These are phyloP conservation scores for Arctocebus calabarensis DNA, from an alignment of 2,797 vertebrate species.

Conservation along the genomic window DNA sequence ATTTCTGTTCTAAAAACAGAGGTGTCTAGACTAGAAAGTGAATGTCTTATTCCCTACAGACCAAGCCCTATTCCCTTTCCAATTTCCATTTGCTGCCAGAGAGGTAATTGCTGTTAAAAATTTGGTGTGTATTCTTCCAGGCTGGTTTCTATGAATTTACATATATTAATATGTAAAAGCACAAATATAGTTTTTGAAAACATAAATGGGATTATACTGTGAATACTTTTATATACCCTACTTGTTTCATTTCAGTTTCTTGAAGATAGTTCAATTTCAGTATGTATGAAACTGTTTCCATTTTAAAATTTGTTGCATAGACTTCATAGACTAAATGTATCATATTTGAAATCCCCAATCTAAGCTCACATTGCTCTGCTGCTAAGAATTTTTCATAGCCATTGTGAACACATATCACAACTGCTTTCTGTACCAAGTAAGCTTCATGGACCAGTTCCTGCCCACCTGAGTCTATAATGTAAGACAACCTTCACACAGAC, in stretches of 20 bases:
- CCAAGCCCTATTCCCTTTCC: not conserved
- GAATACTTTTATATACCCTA: constrained; percentile 57
- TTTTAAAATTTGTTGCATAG: constrained; percentile 57
- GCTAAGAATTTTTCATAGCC: constrained; percentile 53
- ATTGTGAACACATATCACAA: not conserved
- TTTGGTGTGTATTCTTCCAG: constrained; percentile 69
- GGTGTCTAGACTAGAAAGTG: constrained; percentile 60
- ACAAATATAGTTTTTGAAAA: constrained; percentile 74
- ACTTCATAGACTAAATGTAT: constrained; percentile 30
- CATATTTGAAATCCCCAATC: constrained; percentile 49
- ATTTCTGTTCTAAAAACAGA: constrained; percentile 66
- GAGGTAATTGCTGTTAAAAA: constrained; percentile 59
- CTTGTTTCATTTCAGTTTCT: constrained; percentile 58
- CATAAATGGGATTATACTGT: constrained; percentile 59
- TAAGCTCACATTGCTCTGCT: constrained; percentile 53
- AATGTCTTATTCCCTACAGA: constrained; percentile 53
- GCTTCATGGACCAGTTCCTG: not conserved
- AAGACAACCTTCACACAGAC: constrained; percentile 31
- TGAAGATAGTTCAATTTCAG: constrained; percentile 66
- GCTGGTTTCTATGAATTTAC: constrained; percentile 68
- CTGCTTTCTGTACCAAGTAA: constrained; percentile 46
- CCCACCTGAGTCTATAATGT: constrained; percentile 30
- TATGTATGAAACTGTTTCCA: constrained; percentile 42
- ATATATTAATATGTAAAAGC: constrained; percentile 73
- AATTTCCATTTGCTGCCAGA: constrained; percentile 65